phyloP scores from a whole-genome alignment of 2,113 vertebrate species.

The Serilophus lunatus region DNA sequence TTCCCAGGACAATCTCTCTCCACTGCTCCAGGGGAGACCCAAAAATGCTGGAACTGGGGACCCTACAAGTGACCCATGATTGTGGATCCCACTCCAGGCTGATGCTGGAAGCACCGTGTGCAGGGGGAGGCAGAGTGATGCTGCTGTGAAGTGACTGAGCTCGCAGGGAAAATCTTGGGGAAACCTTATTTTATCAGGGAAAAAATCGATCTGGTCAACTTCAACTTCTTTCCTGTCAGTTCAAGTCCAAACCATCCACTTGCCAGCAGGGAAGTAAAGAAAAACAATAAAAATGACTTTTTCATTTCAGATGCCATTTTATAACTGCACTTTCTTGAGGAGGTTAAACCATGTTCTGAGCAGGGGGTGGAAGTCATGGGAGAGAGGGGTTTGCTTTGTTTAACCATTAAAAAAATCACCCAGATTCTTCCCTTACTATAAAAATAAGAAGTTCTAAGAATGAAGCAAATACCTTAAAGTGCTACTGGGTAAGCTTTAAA shows the following conservation, averaged over 20 bases:
- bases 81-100: not conserved
- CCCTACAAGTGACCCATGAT: accelerated
- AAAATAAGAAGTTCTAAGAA: slow-evolving; percentile 73
- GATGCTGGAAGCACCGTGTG: not conserved
- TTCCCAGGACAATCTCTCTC: not conserved
- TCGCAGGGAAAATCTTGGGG: not conserved
- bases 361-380: not conserved
- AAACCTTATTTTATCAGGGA: not conserved
- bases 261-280: not conserved
- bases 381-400: not conserved
- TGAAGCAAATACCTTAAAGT: slow-evolving; percentile 84
- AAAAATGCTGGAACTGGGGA: not conserved
- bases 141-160: not conserved
- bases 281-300: not conserved
- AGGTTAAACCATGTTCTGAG: not conserved
- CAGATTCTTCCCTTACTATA: slow-evolving; percentile 81
- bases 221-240: not conserved
- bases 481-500: slow-evolving; percentile 89
- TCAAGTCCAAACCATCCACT: not conserved
- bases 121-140: not conserved
- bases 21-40: not conserved
- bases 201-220: not conserved
- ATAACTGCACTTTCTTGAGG: not conserved
- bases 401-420: not conserved
- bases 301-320: not conserved